Percentiles rank a stretch among this genome's conserved stretches.
Conservation (phyloP, 2,888 invertebrate genomes). For the Merodon equestris region DNA sequence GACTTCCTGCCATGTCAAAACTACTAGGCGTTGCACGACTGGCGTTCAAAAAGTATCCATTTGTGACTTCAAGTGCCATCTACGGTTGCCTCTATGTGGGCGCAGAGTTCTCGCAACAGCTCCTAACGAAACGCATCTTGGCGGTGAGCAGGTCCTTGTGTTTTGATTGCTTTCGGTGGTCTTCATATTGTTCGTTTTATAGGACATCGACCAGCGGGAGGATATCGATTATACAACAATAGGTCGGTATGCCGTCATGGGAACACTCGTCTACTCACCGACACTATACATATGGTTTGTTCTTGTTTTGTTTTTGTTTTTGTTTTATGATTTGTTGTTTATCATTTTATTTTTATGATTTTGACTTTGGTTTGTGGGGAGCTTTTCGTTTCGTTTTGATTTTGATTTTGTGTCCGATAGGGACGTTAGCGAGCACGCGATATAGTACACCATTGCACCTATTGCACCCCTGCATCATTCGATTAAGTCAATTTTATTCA, state of each 20-base stretch:
- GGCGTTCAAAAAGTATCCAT: constrained; percentile 79
- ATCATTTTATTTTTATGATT: neutral
- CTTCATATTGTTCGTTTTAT: constrained; percentile 28
- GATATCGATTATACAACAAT: constrained; percentile 80
- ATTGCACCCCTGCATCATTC: neutral
- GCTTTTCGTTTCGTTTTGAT: constrained; percentile 42
- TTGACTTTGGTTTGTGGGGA: constrained; percentile 16
- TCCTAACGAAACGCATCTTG: constrained; percentile 83
- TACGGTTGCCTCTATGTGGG: constrained; percentile 89
- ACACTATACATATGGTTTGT: constrained; percentile 82
- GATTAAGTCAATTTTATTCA: constrained; percentile 17
- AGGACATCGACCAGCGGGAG: constrained; percentile 70
- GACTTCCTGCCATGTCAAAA: constrained; percentile 45
- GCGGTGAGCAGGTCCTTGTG: constrained; percentile 78
- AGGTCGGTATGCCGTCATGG: constrained; percentile 82
- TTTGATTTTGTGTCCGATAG: constrained; percentile 6
- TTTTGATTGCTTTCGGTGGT: constrained; percentile 37
- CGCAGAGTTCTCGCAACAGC: constrained; percentile 90
- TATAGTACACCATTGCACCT: constrained; percentile 38
- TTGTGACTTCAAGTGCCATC: constrained; percentile 82
- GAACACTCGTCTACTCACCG: constrained; percentile 82
- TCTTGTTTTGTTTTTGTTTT: constrained; percentile 69
- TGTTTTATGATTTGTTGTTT: too few species aligned
- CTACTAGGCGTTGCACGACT: constrained; percentile 21
- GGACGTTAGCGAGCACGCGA: constrained; percentile 23